Evolutionary conservation across 2,113 vertebrate species (phyloP).

Genomic region (Percopsis transmontana): DNA sequence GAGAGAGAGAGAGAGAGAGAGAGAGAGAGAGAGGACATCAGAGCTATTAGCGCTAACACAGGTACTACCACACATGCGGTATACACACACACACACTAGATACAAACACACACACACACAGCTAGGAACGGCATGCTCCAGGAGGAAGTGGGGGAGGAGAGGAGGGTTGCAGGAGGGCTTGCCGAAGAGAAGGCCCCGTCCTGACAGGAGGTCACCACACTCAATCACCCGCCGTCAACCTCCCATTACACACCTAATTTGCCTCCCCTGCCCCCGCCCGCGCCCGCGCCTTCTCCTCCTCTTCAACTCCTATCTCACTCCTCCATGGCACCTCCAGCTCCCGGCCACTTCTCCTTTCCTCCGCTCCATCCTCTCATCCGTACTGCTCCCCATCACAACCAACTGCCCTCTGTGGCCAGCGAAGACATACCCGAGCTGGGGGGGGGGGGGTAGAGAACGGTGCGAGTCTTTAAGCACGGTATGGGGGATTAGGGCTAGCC

Average conservation of each 20-base stretch:
- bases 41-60: too few species aligned
- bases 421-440: too few species aligned
- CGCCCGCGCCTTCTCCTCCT: conserved; percentile 6
- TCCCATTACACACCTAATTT: conserved; percentile 76
- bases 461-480: too few species aligned
- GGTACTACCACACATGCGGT: too few species aligned
- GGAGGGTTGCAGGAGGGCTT: conserved; percentile 45
- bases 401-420: too few species aligned
- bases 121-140: too few species aligned
- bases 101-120: too few species aligned
- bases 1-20: conserved; percentile 13
- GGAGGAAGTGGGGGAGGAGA: conserved; percentile 13
- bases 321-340: background rate
- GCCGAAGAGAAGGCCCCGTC: conserved; percentile 52
- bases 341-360: background rate
- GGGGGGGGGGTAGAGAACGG: too few species aligned
- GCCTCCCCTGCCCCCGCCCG: conserved; percentile 29
- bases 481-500: too few species aligned
- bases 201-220: conserved; percentile 73
- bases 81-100: too few species aligned
- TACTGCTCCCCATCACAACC: background rate
- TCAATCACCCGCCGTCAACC: conserved; percentile 74
- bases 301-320: background rate
- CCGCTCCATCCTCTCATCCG: background rate
- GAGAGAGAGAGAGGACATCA: conserved; percentile 25